Base-by-base conservation (phyloP, 1,140 invertebrate genomes). In the Neotoxoptera formosana region DNA sequence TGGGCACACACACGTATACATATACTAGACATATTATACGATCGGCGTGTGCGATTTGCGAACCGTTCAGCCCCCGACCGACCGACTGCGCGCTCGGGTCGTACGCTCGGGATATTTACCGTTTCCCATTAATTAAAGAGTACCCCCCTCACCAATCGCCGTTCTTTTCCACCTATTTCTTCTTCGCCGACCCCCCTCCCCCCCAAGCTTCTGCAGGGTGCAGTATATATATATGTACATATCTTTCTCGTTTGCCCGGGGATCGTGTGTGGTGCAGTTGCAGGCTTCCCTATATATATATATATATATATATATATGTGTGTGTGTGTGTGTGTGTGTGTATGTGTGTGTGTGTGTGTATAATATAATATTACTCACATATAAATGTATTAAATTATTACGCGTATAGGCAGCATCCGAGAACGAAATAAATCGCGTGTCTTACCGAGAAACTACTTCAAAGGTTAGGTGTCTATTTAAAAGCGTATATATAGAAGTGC, bases 341-440 rank as follows among this genome's bases (percentile, higher is more conserved):
- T 48, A 14, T 1, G 47, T 11, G 47, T 14, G 11, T 11, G 8
- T 60, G 4, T 76, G n/a, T n/a, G n/a, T n/a, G 60, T n/a, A 76
- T 76, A n/a, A 76, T 76, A 76, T 76, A 76, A 76, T 76, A n/a
- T n/a, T 14, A 67, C 11, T 8, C 7, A 23, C 21, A 67, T 30
- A 67, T 67, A 41, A 2, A 41, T 67, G 30, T 67, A 67, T 67
- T 67, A 67, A 17, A 51, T 41, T 41, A 14, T 76, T 76, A 17
- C 30, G n/a, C 17, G 60, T 76, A 76, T 17, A n/a, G 60, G 14
- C 6, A 25, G 14, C 6, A 25, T 14, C 89, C 20, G 60, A 84
- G 47, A 84, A 81, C 25, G 36, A 89, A 56, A 89, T 89, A 89
- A 89, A 89, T 89, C 51, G 88, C 51, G 48, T 17, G 84, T 45